Evolutionary conservation across 2,888 invertebrate genomes (phyloP), one percentile per base, ranked within the genome.

Genomic region (Aporophyla lueneburgensis): DNA sequence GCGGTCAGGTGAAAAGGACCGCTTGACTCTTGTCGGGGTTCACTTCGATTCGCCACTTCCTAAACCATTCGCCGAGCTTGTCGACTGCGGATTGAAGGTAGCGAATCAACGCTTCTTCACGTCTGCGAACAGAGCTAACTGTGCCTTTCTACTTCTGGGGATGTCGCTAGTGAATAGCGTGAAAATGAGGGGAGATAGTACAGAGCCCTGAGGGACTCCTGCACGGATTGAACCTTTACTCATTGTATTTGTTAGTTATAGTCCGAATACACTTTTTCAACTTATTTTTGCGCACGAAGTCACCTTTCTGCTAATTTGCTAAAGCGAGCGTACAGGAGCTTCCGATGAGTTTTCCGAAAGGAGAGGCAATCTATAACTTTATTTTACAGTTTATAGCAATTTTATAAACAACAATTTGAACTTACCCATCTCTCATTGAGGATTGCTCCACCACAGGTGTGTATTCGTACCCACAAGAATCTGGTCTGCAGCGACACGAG

Each of bases 391-490:
- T 16, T 4, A 9, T 49, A 33, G 14, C 14, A 0, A 40, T 62
- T 62, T n/a, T 10, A 10, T 5, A 27, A 27, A 21, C 7, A 14
- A 19, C 0, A n/a, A 46, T 46, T 10, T 16, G 6, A 12, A 89
- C 91, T 89, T 89, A 96, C 96, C 96, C 96, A 96, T 82, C 90
- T 88, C 62, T 95, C 90, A 67, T 90, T 96, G 1, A 97, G 89
- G 12, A 97, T 92, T 2, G 96, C 92, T 46, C 96, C 97, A 5
- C 96, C 96, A 71, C 97, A 97, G 9, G 94, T 81, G 68, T 97
- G 96, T 21, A 91, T 81, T 16, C 95, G 89, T 2, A 93, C 74
- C 94, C 95, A 95, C 0, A 95, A 80, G 69, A 95, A 89, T 59
- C 94, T 92, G 33, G 91, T 89, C 83, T 97, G 96, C n/a, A 97